These are phyloP conservation scores for Bovichtus variegatus DNA, from an alignment of 2,797 vertebrate species.

Conservation along the genomic window DNA sequence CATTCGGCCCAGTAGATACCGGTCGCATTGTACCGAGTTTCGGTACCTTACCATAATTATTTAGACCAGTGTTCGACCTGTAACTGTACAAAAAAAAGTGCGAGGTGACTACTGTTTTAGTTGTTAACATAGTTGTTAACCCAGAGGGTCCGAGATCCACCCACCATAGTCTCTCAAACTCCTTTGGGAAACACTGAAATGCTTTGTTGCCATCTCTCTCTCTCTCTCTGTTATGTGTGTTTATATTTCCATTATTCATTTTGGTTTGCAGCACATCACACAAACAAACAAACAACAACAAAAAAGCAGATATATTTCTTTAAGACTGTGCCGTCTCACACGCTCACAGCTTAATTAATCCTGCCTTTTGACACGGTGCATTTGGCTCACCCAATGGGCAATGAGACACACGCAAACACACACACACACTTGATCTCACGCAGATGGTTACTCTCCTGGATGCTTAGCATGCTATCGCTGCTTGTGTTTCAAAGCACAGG, in stretches of 20 bases:
- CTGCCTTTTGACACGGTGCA: slow-evolving; percentile 14
- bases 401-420: slow-evolving; percentile 1
- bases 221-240: background rate
- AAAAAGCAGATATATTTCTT: background rate
- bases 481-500: slow-evolving; percentile 37
- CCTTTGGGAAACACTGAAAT: too few species aligned
- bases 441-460: slow-evolving; percentile 60
- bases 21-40: too few species aligned
- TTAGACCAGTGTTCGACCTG: too few species aligned
- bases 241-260: background rate
- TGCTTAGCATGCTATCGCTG: slow-evolving; percentile 17
- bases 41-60: too few species aligned
- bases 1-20: too few species aligned
- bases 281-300: background rate
- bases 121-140: too few species aligned
- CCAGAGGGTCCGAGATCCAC: too few species aligned
- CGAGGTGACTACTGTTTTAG: too few species aligned
- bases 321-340: background rate
- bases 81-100: too few species aligned
- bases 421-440: slow-evolving; percentile 3
- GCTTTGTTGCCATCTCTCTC: background rate
- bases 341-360: slow-evolving; percentile 27
- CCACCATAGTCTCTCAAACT: too few species aligned
- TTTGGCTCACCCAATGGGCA: slow-evolving; percentile 8
- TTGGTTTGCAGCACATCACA: background rate